Evolutionary conservation across 2,113 vertebrate species (phyloP).

Genomic region (Chlorodrepanis virens): DNA sequence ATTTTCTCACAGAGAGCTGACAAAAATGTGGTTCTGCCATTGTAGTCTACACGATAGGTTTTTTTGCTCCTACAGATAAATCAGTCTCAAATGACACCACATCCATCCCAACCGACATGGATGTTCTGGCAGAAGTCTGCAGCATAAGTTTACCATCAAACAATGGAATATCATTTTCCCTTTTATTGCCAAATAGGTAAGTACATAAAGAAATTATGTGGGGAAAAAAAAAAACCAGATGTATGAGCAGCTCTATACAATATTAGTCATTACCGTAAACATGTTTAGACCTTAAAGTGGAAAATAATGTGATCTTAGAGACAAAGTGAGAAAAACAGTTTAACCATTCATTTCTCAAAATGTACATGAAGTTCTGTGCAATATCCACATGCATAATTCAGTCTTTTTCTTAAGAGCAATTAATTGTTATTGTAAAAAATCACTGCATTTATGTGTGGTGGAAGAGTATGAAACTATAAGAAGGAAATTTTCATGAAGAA

Average conservation of each 20-base stretch:
- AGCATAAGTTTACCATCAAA: neutral
- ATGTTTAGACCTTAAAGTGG: neutral
- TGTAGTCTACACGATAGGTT: rapidly evolving
- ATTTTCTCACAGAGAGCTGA: neutral
- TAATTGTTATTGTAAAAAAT: neutral
- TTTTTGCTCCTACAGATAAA: neutral
- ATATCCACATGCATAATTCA: neutral
- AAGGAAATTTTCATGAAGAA: neutral
- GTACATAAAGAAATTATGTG: neutral
- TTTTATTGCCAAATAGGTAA: neutral
- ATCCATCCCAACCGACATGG: neutral
- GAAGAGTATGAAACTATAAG: neutral
- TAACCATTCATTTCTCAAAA: neutral
- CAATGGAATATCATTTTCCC: neutral
- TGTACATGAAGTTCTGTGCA: neutral
- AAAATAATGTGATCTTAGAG: neutral
- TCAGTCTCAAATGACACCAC: neutral
- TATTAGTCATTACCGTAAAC: neutral
- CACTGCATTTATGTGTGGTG: neutral
- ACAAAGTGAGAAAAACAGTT: neutral
- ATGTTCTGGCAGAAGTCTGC: neutral
- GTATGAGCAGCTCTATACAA: neutral
- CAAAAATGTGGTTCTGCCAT: neutral
- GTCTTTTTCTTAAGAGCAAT: neutral
- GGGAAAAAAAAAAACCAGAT: neutral